Percentiles rank a stretch among this genome's conserved stretches.
These are phyloP conservation scores for Merluccius polli DNA, from an alignment of 2,797 vertebrate genomes.

Conservation along the genomic window DNA sequence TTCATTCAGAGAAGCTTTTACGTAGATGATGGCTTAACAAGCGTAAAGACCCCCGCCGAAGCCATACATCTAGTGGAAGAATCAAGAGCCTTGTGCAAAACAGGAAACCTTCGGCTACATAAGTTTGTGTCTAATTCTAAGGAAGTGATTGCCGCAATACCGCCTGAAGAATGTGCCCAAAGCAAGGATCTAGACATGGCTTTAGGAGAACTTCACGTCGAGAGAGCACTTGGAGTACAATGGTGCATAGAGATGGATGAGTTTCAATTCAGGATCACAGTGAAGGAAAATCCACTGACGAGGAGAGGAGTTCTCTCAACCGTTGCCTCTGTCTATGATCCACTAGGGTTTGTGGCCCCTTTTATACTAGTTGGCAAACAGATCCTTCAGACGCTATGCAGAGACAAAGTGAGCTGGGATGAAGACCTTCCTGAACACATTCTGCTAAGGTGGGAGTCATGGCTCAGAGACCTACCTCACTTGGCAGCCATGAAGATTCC, in stretches of 20 bases:
- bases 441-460: slow-evolving; percentile 1
- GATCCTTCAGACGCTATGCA: slow-evolving; percentile 19
- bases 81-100: slow-evolving; percentile 20
- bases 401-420: slow-evolving; percentile 20
- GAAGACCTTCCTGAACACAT: slow-evolving; percentile 11
- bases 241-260: slow-evolving; percentile 20
- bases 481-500: not conserved
- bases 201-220: slow-evolving; percentile 19
- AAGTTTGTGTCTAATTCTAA: slow-evolving; percentile 10
- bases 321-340: slow-evolving; percentile 21
- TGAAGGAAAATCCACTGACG: slow-evolving; percentile 19
- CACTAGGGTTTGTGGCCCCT: too few species aligned
- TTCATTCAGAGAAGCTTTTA: slow-evolving; percentile 25
- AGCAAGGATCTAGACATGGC: slow-evolving; percentile 24
- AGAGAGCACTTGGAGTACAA: slow-evolving; percentile 30
- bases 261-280: not conserved
- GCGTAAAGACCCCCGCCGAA: slow-evolving; percentile 3
- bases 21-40: slow-evolving; percentile 19
- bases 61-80: slow-evolving; percentile 15
- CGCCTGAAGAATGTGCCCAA: slow-evolving; percentile 16
- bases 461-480: not conserved
- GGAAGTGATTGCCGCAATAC: slow-evolving; percentile 14
- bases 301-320: slow-evolving; percentile 30
- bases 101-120: slow-evolving; percentile 9
- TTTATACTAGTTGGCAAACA: slow-evolving; percentile 20